Conservation (phyloP, 2,888 invertebrate species). For the Standfussiana lucernea region DNA sequence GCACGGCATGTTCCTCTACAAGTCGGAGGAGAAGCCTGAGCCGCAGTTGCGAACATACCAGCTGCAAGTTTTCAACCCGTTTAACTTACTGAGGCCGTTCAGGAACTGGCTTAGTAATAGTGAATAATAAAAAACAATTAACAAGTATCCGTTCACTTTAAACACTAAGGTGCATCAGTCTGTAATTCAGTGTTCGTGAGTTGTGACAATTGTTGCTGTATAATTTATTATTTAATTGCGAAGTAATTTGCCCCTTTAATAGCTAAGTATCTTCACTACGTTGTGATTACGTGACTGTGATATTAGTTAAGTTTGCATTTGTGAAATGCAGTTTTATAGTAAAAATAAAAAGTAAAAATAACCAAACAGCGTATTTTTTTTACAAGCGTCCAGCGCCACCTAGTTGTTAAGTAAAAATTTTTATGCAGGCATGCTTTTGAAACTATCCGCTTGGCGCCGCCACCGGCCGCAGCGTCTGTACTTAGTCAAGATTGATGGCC, state of each 20-base stretch:
- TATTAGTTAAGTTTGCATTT: slow-evolving; percentile 69
- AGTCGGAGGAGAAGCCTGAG: slow-evolving; percentile 65
- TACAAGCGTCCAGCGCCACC: slow-evolving; percentile 39
- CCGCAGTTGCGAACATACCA: slow-evolving; percentile 44
- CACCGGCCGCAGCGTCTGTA: slow-evolving; percentile 18
- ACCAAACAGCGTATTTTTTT: slow-evolving; percentile 46
- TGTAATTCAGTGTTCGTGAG: slow-evolving; percentile 27
- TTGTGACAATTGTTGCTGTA: slow-evolving; percentile 14
- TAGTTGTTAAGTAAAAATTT: slow-evolving; percentile 28
- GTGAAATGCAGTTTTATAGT: slow-evolving; percentile 43
- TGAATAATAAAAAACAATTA: background rate
- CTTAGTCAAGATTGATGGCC: slow-evolving; percentile 54
- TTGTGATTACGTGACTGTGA: slow-evolving; percentile 72
- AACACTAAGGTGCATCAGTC: slow-evolving; percentile 20
- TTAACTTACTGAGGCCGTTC: slow-evolving; percentile 68
- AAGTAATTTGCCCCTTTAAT: slow-evolving; percentile 11
- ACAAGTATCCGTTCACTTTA: background rate
- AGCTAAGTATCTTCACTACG: slow-evolving; percentile 21
- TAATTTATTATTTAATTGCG: background rate
- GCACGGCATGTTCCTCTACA: slow-evolving; percentile 81
- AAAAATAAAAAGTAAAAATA: slow-evolving; percentile 48
- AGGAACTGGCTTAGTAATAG: slow-evolving; percentile 9
- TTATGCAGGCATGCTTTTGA: slow-evolving; percentile 1
- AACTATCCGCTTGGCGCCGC: slow-evolving; percentile 39
- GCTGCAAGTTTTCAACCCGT: slow-evolving; percentile 74